A percentile compares a stretch with the other conserved stretches of the same genome.
These are phyloP conservation scores for Ormia ochracea DNA, from an alignment of 2,888 invertebrate species.

Conservation along the genomic window DNA sequence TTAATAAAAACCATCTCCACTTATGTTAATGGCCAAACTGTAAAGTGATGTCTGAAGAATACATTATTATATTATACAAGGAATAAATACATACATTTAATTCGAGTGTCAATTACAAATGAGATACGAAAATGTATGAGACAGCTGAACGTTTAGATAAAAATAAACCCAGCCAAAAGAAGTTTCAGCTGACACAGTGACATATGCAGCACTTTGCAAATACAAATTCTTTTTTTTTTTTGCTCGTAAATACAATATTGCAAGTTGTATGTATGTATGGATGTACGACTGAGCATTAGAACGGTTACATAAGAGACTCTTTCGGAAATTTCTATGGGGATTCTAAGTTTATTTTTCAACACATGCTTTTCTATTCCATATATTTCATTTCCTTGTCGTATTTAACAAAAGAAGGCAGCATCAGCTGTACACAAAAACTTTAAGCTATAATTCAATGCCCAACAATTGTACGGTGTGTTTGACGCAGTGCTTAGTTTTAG, in stretches of 20 bases:
- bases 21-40: no score
- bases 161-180: conserved; percentile 61
- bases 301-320: conserved; percentile 33
- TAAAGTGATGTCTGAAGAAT: no score
- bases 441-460: conserved; percentile 53
- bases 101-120: not conserved
- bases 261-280: conserved; percentile 15
- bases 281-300: conserved; percentile 31
- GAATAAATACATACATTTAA: not conserved
- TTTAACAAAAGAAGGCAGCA: conserved; percentile 2
- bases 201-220: conserved; percentile 55
- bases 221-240: conserved; percentile 31
- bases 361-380: not conserved
- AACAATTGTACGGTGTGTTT: conserved; percentile 50
- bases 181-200: conserved; percentile 58
- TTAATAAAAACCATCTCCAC: no score
- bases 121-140: conserved; percentile 3
- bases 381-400: conserved; percentile 4
- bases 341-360: conserved; percentile 21
- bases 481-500: conserved; percentile 35
- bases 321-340: conserved; percentile 45
- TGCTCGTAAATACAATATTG: conserved; percentile 6
- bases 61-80: not conserved
- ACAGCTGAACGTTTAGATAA: conserved; percentile 33
- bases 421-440: conserved; percentile 38